These are phyloP conservation scores for Bos taurus DNA, from an alignment of 2,113 vertebrate species.

Conservation along the genomic window ARS-UCD2.0 NC_037348.1:51062501-51063000, in stretches of 20 bases:
- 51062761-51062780: background rate
- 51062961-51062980: background rate
- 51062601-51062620: too few species aligned
- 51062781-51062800: background rate
- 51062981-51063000: background rate
- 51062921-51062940: background rate
- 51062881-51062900: background rate
- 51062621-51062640: background rate
- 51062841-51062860: background rate
- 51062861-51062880: background rate
- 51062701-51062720: background rate
- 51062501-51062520: too few species aligned
- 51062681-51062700: background rate
- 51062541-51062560: too few species aligned
- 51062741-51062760: background rate
- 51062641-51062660: background rate
- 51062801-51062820: background rate
- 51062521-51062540: too few species aligned
- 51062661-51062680: background rate
- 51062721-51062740: background rate
- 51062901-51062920: background rate
- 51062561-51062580: too few species aligned
- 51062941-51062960: background rate
- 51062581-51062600: too few species aligned
- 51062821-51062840: background rate